Percentiles rank a stretch among this genome's conserved stretches.
phyloP scores from a whole-genome alignment of 2,113 vertebrate genomes.

The Mobula hypostoma region DNA sequence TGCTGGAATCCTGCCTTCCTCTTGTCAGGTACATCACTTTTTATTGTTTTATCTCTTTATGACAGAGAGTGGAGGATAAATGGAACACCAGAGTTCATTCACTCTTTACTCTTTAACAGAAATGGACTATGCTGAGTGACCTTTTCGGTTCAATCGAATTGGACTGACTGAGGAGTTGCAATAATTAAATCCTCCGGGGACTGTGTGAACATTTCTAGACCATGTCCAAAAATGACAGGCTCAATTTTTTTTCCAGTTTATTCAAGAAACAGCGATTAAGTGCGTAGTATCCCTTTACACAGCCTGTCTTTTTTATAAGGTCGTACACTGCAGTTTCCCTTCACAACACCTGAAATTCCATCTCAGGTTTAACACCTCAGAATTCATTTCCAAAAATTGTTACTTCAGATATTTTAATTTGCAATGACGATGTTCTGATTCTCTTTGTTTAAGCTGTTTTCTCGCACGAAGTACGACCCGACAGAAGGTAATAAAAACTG shows the following conservation, averaged over 20 bases:
- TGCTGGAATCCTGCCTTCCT: slow-evolving; percentile 10
- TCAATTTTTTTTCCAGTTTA: slow-evolving; percentile 31
- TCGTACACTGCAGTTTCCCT: no score
- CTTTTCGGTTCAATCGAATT: slow-evolving; percentile 35
- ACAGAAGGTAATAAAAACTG: no score
- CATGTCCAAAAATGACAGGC: slow-evolving; percentile 34
- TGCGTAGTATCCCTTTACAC: not conserved
- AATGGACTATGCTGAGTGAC: slow-evolving; percentile 34
- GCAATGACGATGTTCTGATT: not conserved
- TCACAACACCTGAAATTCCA: not conserved
- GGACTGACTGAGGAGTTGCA: slow-evolving; percentile 29
- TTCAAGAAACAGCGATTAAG: slow-evolving; percentile 32
- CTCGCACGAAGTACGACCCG: not conserved
- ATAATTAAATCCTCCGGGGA: slow-evolving; percentile 36
- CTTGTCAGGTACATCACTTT: slow-evolving; percentile 37
- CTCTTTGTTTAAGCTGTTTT: not conserved
- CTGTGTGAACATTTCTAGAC: slow-evolving; percentile 26
- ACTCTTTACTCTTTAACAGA: slow-evolving; percentile 37
- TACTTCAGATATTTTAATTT: not conserved
- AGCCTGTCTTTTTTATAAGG: slow-evolving; percentile 3
- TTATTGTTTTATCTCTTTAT: slow-evolving; percentile 33
- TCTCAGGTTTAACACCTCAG: not conserved
- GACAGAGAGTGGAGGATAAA: slow-evolving; percentile 32
- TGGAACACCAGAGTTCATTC: slow-evolving; percentile 29
- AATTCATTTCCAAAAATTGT: not conserved